phyloP scores from a whole-genome alignment of 2,888 invertebrate genomes.

The Epistrophe eligans region DNA sequence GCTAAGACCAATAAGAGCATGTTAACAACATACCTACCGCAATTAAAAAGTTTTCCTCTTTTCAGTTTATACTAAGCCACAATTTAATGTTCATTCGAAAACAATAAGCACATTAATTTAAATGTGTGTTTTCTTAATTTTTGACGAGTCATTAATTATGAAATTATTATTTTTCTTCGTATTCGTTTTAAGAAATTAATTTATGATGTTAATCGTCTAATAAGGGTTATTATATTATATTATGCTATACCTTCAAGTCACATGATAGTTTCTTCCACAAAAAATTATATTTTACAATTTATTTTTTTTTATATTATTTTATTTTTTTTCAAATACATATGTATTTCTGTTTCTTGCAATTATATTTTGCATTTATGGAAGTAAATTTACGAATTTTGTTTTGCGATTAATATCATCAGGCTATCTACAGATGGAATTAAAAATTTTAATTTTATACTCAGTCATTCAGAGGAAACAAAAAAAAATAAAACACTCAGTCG shows the following conservation, averaged over 20 bases:
- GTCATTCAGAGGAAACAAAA: conserved; percentile 52
- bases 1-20: conserved; percentile 31
- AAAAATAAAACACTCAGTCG: conserved; percentile 24
- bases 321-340: conserved; percentile 47
- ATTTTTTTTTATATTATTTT: conserved; percentile 40
- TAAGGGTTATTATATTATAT: conserved; percentile 9
- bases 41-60: conserved; percentile 42
- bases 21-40: conserved; percentile 43
- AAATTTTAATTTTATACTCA: conserved; percentile 54
- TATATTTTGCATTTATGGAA: conserved; percentile 64
- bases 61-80: not conserved
- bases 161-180: conserved; percentile 17
- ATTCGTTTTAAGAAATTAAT: conserved; percentile 4
- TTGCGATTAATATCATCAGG: conserved; percentile 71
- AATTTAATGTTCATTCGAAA: conserved; percentile 25
- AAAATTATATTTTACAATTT: conserved; percentile 26
- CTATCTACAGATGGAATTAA: conserved; percentile 74
- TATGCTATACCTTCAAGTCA: conserved; percentile 11
- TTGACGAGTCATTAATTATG: conserved; percentile 55
- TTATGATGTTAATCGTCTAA: conserved; percentile 34
- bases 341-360: conserved; percentile 34
- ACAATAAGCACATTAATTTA: conserved; percentile 53
- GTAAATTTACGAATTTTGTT: conserved; percentile 67
- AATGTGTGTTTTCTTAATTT: conserved; percentile 45
- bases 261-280: conserved; percentile 39